Evolutionary conservation across 2,797 vertebrate species (phyloP), one percentile per base, ranked within the genome.

Genomic region (Peromyscus aztecus): DNA sequence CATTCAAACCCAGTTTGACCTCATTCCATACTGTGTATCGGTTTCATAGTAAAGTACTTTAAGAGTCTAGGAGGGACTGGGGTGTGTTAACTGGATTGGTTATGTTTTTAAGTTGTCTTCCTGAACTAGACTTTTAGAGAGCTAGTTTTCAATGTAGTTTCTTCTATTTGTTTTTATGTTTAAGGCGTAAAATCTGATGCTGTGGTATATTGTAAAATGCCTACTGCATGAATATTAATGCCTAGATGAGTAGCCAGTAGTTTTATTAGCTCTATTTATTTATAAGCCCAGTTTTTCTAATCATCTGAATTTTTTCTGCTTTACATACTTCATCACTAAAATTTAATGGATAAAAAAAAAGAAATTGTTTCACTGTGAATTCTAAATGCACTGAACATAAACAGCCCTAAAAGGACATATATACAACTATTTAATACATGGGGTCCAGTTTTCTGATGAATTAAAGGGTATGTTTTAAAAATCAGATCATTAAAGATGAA

Each of bases 71-170:
- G 65, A 76, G 3, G 2, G 76, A 87, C 29, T 77, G 59, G 49
- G 14, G 29, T 16, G 69, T 71, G 29, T 94, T 75, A 77, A 37
- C 73, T 95, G 37, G 10, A 34, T 57, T 83, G 31, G 75, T 61
- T 94, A 17, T n/a, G 37, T 24, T 90, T 96, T 76, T 77, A 92
- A 86, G 46, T 96, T 93, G 4, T 95, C 80, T 94, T 91, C 19
- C 43, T 93, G 17, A 95, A 90, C 69, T 91, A 84, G 21, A 75
- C 57, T 55, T 90, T 81, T 94, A 52, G 46, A 94, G 52, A 85
- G 29, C 55, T 67, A 65, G n/a, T 65, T 96, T 95, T 96, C 82
- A 83, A 3, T 77, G n/a, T 1, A 83, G 82, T 91, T 95, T 89
- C 65, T 80, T 81, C 52, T 61, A 34, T 81, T 77, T 37, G 21